Base-by-base conservation (phyloP, 2,113 vertebrate species). In the Orcinus orca region DNA sequence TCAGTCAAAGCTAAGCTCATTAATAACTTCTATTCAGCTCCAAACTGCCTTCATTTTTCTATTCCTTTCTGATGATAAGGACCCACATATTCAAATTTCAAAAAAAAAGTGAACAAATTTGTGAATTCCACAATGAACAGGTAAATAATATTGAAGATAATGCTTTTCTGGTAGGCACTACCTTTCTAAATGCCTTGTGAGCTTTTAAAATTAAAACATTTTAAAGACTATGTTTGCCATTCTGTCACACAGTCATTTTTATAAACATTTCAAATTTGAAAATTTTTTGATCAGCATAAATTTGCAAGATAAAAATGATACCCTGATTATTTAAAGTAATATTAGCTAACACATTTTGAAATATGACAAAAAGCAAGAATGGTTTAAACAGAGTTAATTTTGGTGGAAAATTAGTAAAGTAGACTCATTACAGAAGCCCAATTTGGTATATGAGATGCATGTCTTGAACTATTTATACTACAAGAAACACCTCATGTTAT, bases 241-340 rank as follows among this genome's bases (percentile, higher is more conserved):
- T 83, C 85, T 88, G 87, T 96, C 95, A 96, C 89, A 74, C 9
- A 93, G 86, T 95, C 93, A 96, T 93, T 96, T 97, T 98, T 93
- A 98, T 88, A 98, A 97, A 97, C 81, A 97, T 90, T 97, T 98
- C 96, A 98, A 89, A 97, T 90, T 79, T 97, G 97, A 98, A 97
- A 96, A 95, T 94, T 98, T 97, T 97, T 85, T 93, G 88, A 96
- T 98, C 95, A 97, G 98, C 97, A 98, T 98, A 97, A 97, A 98
- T 98, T 98, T 98, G 96, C 96, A 98, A 98, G 97, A 96, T 97
- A 98, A 98, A 98, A 98, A 98, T 93, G 96, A 98, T 98, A 97
- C 96, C 97, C 93, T 97, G 96, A 97, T 98, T 97, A 98, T 96
- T 98, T 97, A 97, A 97, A 97, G 97, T 90, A 97, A 93, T 97